Evolutionary conservation across 2,113 vertebrate genomes (phyloP), one percentile per base, ranked within the genome.

Genomic region (Tragulus kanchil): DNA sequence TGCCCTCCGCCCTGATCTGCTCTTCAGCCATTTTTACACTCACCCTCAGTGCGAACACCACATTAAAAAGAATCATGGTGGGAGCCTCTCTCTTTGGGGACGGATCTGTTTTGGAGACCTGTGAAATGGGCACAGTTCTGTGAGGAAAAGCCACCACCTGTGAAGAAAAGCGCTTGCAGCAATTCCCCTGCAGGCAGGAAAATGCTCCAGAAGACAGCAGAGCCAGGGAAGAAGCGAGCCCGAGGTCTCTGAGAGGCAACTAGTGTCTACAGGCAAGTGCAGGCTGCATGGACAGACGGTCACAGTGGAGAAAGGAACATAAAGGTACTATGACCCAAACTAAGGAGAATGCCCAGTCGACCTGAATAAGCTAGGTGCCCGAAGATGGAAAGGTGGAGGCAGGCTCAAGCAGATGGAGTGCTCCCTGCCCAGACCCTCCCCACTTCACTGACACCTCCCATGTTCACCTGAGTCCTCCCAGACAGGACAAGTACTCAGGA

Each of bases 21-120:
- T 12, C 58, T 21, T 5, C 26, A 77, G 78, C 15, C 26, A 8
- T 17, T 15, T 62, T 50, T 14, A 54, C 31, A 16, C 99, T 98
- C 99, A 99, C 99, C 99, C 99, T 98, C 19, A 99, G 98, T 25
- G 99, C 99, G 98, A 99, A 99, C 11, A 99, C 99, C 93, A 99
- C 99, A 2, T 99, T 99, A 97, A 99, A 99, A 61, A 99, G 98
- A 97, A 99, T 99, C 99, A 99, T 99, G 1, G 99, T 99, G 56
- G 99, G 99, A 98, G 99, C 99, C 97, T 99, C 99, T 97, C 99
- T 99, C 98, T 99, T 99, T 4, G 99, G 99, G 10, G 99, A 99
- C 26, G 99, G 99, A 95, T 99, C 99, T 15, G 99, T 99, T 98
- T 99, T 99, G 78, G 99, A 99, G 42, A 99, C 99, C 99, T 99